Percentiles rank a stretch among this genome's conserved stretches.
Conservation (phyloP, 2,888 invertebrate genomes). For the Serripes groenlandicus region DNA sequence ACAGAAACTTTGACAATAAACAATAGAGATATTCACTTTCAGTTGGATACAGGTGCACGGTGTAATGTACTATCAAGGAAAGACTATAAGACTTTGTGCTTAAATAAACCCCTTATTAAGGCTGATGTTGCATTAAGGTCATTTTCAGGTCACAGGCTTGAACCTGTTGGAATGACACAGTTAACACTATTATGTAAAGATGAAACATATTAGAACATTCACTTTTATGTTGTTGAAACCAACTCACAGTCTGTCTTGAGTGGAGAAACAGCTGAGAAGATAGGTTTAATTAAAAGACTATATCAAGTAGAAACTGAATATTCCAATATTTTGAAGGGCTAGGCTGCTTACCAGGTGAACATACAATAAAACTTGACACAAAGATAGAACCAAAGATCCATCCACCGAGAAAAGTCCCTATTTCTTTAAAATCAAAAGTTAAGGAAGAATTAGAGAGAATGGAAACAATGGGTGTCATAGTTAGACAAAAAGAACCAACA, state of each 20-base stretch:
- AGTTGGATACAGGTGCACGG: not conserved
- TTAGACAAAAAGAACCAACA: slow-evolving; percentile 54
- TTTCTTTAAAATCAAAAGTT: slow-evolving; percentile 46
- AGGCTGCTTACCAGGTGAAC: slow-evolving; percentile 35
- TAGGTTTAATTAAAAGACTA: not conserved
- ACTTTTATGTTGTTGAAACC: too few relatives aligned
- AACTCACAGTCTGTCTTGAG: not conserved
- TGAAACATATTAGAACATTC: too few relatives aligned
- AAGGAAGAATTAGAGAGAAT: slow-evolving; percentile 51
- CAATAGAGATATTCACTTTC: not conserved
- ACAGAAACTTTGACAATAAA: not conserved
- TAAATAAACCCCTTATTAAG: not conserved
- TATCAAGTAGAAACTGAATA: not conserved
- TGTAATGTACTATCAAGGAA: not conserved
- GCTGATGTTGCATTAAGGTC: slow-evolving; percentile 5
- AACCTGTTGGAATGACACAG: not conserved
- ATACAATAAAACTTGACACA: slow-evolving; percentile 27
- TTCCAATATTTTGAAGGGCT: slow-evolving; percentile 26
- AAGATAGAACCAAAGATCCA: slow-evolving; percentile 48
- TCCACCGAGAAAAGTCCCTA: slow-evolving; percentile 42
- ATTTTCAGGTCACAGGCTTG: not conserved
- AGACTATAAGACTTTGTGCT: not conserved
- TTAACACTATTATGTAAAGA: not conserved
- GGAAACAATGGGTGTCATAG: slow-evolving; percentile 44
- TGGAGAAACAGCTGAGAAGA: slow-evolving; percentile 14